These are phyloP conservation scores for Leptestheria dahalacensis DNA, from an alignment of 1,140 invertebrate species.

Conservation along the genomic window DNA sequence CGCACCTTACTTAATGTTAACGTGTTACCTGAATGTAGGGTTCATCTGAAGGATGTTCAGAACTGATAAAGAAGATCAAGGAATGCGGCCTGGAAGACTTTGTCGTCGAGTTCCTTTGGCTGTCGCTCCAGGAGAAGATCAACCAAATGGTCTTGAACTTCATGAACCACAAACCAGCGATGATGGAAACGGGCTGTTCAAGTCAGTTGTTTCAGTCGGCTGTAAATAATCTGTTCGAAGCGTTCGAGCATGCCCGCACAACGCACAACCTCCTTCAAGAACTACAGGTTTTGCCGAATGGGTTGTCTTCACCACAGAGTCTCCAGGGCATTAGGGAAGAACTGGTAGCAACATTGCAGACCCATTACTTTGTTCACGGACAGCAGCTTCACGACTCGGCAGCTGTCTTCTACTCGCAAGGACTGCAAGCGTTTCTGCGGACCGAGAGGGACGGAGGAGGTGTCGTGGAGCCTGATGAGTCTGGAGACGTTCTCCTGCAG, in stretches of 20 bases:
- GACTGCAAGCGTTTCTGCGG: not conserved
- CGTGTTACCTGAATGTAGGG: no score
- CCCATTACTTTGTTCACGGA: not conserved
- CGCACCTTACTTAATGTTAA: no score
- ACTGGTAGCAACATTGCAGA: not conserved
- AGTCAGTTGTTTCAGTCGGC: not conserved
- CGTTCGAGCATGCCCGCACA: not conserved
- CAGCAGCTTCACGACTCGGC: not conserved
- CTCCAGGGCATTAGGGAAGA: not conserved
- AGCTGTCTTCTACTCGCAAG: not conserved
- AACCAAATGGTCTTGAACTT: not conserved
- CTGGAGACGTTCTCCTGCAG: slow-evolving; percentile 32
- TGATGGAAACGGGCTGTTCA: not conserved
- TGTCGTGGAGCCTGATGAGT: slow-evolving; percentile 27
- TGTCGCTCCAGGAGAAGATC: not conserved
- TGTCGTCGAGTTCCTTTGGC: not conserved
- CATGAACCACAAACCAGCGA: not conserved
- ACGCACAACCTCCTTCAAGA: not conserved
- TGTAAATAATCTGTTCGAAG: not conserved
- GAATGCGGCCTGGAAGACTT: not conserved
- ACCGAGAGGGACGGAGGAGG: not conserved
- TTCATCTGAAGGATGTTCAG: no score
- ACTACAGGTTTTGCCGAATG: no score
- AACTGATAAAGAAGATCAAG: no score
- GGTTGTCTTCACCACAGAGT: no score